Evolutionary conservation across 2,113 vertebrate genomes (phyloP).

Genomic region (Zosterops pallidus): DNA sequence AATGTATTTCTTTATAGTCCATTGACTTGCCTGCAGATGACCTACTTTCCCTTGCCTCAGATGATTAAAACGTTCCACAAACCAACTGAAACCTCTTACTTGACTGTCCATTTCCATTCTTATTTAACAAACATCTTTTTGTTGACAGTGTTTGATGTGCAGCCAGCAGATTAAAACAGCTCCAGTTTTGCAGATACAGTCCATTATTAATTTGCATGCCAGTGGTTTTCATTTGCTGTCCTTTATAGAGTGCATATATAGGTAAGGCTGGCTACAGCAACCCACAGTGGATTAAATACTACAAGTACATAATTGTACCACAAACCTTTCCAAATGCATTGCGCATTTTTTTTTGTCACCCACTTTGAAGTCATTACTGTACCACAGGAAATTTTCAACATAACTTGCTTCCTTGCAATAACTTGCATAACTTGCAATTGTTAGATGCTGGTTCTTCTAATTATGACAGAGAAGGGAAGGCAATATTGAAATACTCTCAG

Average conservation of each 20-base stretch:
- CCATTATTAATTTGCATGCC: neutral
- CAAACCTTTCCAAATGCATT: neutral
- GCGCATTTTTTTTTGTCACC: neutral
- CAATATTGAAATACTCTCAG: neutral
- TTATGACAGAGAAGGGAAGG: neutral
- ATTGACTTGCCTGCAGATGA: neutral
- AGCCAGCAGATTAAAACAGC: conserved; percentile 2
- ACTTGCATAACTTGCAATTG: neutral
- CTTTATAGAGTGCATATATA: neutral
- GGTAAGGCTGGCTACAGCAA: neutral
- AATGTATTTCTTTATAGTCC: neutral
- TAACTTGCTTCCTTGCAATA: neutral
- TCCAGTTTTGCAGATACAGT: neutral
- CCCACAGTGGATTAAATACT: neutral
- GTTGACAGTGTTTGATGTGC: neutral
- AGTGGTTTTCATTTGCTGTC: neutral
- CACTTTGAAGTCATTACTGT: neutral
- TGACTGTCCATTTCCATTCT: neutral
- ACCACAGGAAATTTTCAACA: neutral
- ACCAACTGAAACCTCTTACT: neutral
- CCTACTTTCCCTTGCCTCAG: neutral
- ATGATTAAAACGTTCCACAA: neutral
- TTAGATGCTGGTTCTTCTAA: neutral
- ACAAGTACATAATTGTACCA: neutral
- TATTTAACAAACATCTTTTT: neutral